phyloP scores from a whole-genome alignment of 2,888 invertebrate species.

The Cerastis leucographa region DNA sequence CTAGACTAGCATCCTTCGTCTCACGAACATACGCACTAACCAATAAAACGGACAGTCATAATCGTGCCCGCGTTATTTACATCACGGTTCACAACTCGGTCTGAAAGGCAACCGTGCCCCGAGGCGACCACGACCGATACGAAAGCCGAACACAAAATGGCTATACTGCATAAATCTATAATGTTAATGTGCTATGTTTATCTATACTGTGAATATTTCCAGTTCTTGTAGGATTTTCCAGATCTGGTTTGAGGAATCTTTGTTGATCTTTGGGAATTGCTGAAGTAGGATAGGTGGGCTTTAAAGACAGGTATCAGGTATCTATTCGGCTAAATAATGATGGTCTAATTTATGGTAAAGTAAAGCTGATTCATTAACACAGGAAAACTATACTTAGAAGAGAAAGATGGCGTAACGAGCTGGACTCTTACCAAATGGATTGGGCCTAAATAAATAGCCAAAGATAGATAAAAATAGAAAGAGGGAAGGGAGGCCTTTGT shows the following conservation, averaged over 20 bases:
- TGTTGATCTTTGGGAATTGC: constrained; percentile 10
- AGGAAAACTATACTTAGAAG: no score
- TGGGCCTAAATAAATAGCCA: no score
- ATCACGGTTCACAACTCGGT: constrained; percentile 67
- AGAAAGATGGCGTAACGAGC: no score
- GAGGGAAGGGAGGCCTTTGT: no score
- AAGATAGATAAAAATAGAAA: no score
- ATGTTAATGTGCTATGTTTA: constrained; percentile 45
- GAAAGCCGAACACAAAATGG: constrained; percentile 73
- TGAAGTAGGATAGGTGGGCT: not conserved
- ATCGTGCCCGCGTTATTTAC: constrained; percentile 75
- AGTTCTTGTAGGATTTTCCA: constrained; percentile 31
- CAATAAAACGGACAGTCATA: constrained; percentile 62
- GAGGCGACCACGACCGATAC: constrained; percentile 80
- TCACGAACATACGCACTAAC: constrained; percentile 49
- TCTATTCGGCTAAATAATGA: no score
- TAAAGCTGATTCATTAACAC: no score
- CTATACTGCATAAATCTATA: constrained; percentile 60
- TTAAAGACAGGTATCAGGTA: not conserved
- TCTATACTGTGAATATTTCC: constrained; percentile 37
- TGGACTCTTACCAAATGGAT: no score
- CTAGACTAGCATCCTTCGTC: constrained; percentile 13
- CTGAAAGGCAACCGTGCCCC: constrained; percentile 79
- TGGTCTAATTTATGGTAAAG: no score
- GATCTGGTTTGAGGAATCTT: constrained; percentile 31